These are phyloP conservation scores for Adelges cooleyi DNA, from an alignment of 1,140 invertebrate genomes.

Conservation along the genomic window DNA sequence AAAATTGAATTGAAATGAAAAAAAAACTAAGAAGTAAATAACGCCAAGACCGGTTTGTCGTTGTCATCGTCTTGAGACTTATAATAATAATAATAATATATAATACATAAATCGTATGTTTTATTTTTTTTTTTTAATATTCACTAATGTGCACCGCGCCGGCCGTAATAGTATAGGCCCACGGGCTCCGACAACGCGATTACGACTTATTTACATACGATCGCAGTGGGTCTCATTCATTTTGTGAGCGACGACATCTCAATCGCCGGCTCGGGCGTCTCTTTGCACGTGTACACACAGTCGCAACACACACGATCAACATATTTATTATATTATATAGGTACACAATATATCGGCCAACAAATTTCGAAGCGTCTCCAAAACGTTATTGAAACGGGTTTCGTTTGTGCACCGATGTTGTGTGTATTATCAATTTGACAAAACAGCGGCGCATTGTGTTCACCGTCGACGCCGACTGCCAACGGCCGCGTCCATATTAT, in stretches of 20 bases:
- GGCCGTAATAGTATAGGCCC: background rate
- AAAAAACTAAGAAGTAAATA: background rate
- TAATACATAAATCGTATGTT: too few relatives aligned
- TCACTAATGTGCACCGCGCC: background rate
- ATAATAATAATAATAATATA: background rate
- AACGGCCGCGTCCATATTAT: too few relatives aligned
- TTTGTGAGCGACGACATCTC: background rate
- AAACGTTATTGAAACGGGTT: too few relatives aligned
- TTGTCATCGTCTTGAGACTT: background rate
- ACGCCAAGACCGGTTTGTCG: background rate
- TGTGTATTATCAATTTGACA: too few relatives aligned
- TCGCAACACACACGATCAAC: background rate
- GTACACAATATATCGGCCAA: too few relatives aligned
- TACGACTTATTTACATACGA: slow-evolving; percentile 10
- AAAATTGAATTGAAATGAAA: background rate
- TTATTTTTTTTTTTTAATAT: background rate
- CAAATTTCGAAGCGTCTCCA: too few relatives aligned
- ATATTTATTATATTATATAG: too few relatives aligned
- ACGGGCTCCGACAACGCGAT: background rate
- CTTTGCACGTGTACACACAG: background rate
- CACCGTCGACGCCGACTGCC: too few relatives aligned
- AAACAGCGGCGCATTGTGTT: too few relatives aligned
- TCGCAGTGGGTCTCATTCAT: background rate
- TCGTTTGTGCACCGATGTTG: too few relatives aligned
- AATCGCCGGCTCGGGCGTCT: background rate